Evolutionary conservation across 2,113 vertebrate genomes (phyloP).

Genomic region (Chinchilla lanigera): DNA sequence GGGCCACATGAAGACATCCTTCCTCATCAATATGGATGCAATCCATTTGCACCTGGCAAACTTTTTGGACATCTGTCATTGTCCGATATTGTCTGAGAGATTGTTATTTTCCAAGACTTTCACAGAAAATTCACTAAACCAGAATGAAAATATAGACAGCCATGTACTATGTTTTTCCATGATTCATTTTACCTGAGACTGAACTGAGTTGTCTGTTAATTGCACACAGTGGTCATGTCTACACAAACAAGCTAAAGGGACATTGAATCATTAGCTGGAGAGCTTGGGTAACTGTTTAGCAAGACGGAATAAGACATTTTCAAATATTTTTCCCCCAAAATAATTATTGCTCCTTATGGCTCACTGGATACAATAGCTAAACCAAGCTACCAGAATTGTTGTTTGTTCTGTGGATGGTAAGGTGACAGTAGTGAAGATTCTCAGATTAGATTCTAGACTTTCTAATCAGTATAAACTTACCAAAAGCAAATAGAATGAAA

Average conservation of each 20-base stretch:
- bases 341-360: background rate
- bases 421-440: fast-evolving
- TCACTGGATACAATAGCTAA: background rate
- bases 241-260: conserved; percentile 50
- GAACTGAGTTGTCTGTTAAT: conserved; percentile 35
- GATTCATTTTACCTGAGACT: conserved; percentile 70
- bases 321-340: background rate
- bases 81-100: background rate
- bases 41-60: background rate
- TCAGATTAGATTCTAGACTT: background rate
- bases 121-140: conserved; percentile 53
- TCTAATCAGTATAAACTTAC: background rate
- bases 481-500: conserved; percentile 8
- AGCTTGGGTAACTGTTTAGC: background rate
- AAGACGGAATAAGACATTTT: background rate
- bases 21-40: background rate
- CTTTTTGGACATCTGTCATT: background rate
- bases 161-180: conserved; percentile 61
- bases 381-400: background rate
- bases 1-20: background rate
- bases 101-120: conserved; percentile 45
- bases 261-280: conserved; percentile 1
- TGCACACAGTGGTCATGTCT: conserved; percentile 32
- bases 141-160: conserved; percentile 41
- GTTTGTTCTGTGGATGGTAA: background rate